Conservation (phyloP, 2,888 invertebrate genomes). For the Eristalis arbustorum region DNA sequence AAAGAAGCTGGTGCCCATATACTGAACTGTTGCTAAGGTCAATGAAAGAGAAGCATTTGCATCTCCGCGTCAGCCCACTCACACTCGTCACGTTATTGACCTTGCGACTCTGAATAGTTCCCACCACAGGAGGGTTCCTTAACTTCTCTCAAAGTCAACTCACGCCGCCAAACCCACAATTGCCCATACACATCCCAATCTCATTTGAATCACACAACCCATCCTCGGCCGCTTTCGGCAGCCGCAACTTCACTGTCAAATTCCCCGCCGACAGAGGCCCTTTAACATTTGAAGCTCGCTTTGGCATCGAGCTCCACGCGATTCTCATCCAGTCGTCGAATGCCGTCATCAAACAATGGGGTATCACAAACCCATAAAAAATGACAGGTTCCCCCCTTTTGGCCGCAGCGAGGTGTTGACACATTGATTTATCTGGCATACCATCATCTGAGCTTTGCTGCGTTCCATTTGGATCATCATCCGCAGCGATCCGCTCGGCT, state of each 20-base stretch:
- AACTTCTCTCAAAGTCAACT: neutral
- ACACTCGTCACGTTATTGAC: neutral
- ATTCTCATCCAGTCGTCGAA: neutral
- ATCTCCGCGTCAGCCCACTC: neutral
- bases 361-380: conserved; percentile 73
- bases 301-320: conserved; percentile 11
- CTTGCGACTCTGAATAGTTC: neutral
- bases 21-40: too few relatives aligned
- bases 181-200: neutral
- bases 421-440: conserved; percentile 80
- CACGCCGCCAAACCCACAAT: neutral
- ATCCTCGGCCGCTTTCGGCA: conserved; percentile 11
- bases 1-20: too few relatives aligned
- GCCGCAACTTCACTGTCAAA: conserved; percentile 20
- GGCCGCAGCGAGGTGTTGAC: conserved; percentile 79
- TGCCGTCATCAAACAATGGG: conserved; percentile 39
- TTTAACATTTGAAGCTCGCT: neutral
- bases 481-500: conserved; percentile 38
- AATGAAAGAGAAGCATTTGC: too few relatives aligned
- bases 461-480: conserved; percentile 65
- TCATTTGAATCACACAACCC: conserved; percentile 3
- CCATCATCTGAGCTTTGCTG: conserved; percentile 74
- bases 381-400: conserved; percentile 75
- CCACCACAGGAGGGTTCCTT: neutral
- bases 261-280: conserved; percentile 34